Percentiles rank a stretch among this genome's conserved stretches.
These are phyloP conservation scores for Perccottus glenii DNA, from an alignment of 2,113 vertebrate species.

Conservation along the genomic window DNA sequence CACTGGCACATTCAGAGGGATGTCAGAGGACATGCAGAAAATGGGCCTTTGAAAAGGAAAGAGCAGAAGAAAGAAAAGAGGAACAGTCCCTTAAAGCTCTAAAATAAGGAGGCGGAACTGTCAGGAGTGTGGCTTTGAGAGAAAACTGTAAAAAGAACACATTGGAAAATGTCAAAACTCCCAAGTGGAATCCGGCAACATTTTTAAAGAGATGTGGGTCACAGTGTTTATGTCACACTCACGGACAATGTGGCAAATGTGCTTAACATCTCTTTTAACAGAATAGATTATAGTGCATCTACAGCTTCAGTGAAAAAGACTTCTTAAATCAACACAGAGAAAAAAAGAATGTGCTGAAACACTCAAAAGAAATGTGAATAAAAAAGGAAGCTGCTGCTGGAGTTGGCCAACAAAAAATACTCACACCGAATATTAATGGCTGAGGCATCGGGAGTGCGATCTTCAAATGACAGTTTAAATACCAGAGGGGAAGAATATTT, in stretches of 20 bases:
- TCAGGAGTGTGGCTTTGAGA: slow-evolving; percentile 50
- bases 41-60: slow-evolving; percentile 37
- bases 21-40: slow-evolving; percentile 38
- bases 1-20: slow-evolving; percentile 37
- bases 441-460: slow-evolving; percentile 28
- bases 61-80: neutral
- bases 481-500: slow-evolving; percentile 44
- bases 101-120: slow-evolving; percentile 68
- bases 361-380: neutral
- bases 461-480: slow-evolving; percentile 55
- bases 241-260: slow-evolving; percentile 62
- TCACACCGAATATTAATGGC: slow-evolving; percentile 34
- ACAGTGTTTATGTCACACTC: slow-evolving; percentile 63
- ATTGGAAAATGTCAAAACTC: slow-evolving; percentile 72
- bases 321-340: slow-evolving; percentile 25
- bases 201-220: slow-evolving; percentile 71
- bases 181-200: slow-evolving; percentile 64
- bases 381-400: neutral
- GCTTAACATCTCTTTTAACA: slow-evolving; percentile 53
- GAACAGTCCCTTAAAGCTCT: slow-evolving; percentile 43
- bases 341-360: slow-evolving; percentile 13
- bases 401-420: neutral
- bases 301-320: slow-evolving; percentile 7
- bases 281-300: slow-evolving; percentile 48
- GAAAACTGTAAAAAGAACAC: slow-evolving; percentile 60